phyloP scores from a whole-genome alignment of 2,797 vertebrate genomes.

The Catharus ustulatus region DNA sequence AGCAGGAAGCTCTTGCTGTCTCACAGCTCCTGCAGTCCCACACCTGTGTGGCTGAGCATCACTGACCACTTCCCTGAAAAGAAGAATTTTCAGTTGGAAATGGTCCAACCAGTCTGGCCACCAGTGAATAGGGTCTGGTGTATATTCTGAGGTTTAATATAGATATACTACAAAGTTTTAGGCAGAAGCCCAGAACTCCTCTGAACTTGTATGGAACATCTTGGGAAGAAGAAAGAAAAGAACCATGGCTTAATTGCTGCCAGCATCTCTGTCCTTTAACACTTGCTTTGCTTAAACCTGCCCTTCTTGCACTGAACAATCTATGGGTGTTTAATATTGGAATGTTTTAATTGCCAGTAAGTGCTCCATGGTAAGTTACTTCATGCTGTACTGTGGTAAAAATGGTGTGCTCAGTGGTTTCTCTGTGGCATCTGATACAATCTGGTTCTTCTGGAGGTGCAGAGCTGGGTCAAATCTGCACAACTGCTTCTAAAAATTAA shows the following conservation, averaged over 20 bases:
- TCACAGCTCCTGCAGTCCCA: not conserved
- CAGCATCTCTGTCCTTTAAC: not conserved
- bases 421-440: not conserved
- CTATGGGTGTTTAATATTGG: not conserved
- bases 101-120: not conserved
- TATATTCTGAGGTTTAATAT: not conserved
- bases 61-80: not conserved
- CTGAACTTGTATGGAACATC: not conserved
- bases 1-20: not conserved
- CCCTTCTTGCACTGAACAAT: not conserved
- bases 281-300: not conserved
- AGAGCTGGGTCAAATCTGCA: slow-evolving; percentile 3
- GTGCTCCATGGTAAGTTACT: not conserved
- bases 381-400: slow-evolving; percentile 23
- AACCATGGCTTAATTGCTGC: not conserved
- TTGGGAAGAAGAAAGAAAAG: not conserved
- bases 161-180: not conserved
- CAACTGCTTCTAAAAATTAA: not conserved
- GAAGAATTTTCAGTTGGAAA: not conserved
- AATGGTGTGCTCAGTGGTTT: slow-evolving; percentile 14
- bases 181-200: not conserved
- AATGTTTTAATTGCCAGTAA: slow-evolving; percentile 6
- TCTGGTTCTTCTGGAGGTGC: not conserved
- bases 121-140: not conserved
- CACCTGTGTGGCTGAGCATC: not conserved